Conservation (phyloP, 2,888 invertebrate species). For the Hirtodrosophila cameraria region DNA sequence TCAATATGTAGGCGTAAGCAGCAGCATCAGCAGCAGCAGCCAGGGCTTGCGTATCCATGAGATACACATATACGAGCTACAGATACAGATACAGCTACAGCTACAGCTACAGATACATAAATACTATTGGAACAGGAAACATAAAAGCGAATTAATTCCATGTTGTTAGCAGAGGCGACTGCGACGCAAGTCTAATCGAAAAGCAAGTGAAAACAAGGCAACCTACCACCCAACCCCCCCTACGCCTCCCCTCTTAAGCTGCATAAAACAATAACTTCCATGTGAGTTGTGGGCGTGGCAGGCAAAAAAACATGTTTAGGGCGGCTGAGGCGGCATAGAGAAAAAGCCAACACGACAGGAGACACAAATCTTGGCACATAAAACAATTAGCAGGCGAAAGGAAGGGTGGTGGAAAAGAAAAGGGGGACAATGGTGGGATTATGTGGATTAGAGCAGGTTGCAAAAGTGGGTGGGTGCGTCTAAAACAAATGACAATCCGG, state of each 20-base stretch:
- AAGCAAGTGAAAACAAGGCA: slow-evolving; percentile 72
- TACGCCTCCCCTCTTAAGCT: neutral
- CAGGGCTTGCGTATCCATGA: slow-evolving; percentile 41
- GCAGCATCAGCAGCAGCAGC: slow-evolving; percentile 43
- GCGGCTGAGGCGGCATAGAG: slow-evolving; percentile 53
- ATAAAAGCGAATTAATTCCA: slow-evolving; percentile 78
- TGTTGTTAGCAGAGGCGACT: slow-evolving; percentile 58
- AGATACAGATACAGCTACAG: slow-evolving; percentile 23
- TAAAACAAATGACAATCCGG: slow-evolving; percentile 66
- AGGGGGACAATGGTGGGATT: slow-evolving; percentile 25
- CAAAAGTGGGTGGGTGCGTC: slow-evolving; percentile 27
- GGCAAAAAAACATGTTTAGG: slow-evolving; percentile 63
- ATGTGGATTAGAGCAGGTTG: slow-evolving; percentile 33
- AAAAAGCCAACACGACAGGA: slow-evolving; percentile 53
- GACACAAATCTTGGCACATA: slow-evolving; percentile 79
- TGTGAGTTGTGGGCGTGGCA: slow-evolving; percentile 62
- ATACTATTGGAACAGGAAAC: slow-evolving; percentile 63
- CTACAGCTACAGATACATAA: slow-evolving; percentile 22
- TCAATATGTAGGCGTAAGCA: slow-evolving; percentile 78
- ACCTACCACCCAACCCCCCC: neutral
- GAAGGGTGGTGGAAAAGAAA: no score
- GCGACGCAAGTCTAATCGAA: slow-evolving; percentile 69
- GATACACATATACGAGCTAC: slow-evolving; percentile 42
- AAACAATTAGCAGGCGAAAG: slow-evolving; percentile 70
- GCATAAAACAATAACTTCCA: slow-evolving; percentile 52